Evolutionary conservation across 2,888 invertebrate genomes (phyloP).

Genomic region (Papilio gigon): DNA sequence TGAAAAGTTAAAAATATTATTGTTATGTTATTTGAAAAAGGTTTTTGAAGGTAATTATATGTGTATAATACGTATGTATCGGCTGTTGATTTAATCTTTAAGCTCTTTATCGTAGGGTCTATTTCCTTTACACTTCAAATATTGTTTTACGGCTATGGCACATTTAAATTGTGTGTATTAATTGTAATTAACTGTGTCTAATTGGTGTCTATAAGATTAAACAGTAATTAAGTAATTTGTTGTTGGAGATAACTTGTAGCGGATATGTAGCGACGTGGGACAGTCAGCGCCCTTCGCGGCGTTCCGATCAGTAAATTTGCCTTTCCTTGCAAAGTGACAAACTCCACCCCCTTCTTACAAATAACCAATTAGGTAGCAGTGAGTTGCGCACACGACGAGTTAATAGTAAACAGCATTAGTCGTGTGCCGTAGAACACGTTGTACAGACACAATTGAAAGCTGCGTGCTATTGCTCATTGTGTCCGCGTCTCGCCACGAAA

Average conservation of each 20-base stretch:
- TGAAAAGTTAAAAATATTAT: conserved; percentile 80
- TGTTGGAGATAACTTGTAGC: conserved; percentile 65
- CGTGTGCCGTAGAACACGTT: no score
- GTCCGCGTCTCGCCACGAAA: no score
- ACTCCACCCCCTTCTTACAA: no score
- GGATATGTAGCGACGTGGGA: conserved; percentile 52
- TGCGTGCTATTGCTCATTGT: no score
- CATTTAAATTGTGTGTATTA: conserved; percentile 62
- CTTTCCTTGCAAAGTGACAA: no score
- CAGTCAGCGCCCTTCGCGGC: no score
- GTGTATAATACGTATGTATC: conserved; percentile 76
- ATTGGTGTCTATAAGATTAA: conserved; percentile 77
- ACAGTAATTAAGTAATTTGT: conserved; percentile 57
- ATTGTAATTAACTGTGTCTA: conserved; percentile 61
- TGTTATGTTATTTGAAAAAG: conserved; percentile 78
- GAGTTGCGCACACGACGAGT: no score
- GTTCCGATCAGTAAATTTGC: no score
- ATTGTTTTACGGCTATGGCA: conserved; percentile 67
- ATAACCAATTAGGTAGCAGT: no score
- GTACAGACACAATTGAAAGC: no score
- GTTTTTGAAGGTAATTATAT: conserved; percentile 68
- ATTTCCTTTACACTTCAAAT: conserved; percentile 56
- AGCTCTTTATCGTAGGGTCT: conserved; percentile 65
- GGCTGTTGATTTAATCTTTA: conserved; percentile 78
- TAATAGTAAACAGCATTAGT: no score